Conservation (phyloP, 2,888 invertebrate genomes). For the Latrodectus elegans region DNA sequence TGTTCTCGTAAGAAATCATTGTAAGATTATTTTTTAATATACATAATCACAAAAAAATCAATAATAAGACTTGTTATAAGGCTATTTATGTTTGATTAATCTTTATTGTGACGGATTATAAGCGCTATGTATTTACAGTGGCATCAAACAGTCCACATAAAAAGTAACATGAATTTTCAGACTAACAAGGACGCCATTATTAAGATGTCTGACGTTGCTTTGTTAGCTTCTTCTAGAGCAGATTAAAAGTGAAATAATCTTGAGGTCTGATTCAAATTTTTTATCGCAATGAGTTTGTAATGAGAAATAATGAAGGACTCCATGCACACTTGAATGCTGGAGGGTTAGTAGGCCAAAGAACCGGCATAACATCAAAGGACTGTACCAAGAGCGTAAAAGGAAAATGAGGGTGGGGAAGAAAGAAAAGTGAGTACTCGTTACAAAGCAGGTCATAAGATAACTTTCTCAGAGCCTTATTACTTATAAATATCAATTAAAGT, state of each 20-base stretch:
- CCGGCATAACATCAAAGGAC: conserved; percentile 52
- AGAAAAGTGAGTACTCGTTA: conserved; percentile 34
- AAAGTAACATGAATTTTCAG: conserved; percentile 16
- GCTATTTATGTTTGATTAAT: no score
- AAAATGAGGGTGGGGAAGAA: conserved; percentile 64
- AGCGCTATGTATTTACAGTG: no score
- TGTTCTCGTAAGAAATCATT: neutral
- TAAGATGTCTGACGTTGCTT: conserved; percentile 63
- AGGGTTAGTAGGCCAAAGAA: conserved; percentile 55
- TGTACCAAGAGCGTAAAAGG: conserved; percentile 50
- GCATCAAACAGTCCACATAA: neutral
- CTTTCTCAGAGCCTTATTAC: neutral
- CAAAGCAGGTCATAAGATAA: neutral
- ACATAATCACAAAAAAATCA: no score
- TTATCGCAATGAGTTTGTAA: neutral
- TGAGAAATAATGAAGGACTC: neutral
- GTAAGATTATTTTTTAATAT: neutral
- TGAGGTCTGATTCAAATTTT: neutral
- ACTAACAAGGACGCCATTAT: conserved; percentile 64
- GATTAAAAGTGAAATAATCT: conserved; percentile 5
- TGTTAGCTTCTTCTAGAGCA: conserved; percentile 29
- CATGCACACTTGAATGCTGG: conserved; percentile 18
- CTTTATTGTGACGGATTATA: no score
- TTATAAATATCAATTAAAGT: neutral
- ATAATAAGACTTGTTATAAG: no score